Conservation (phyloP, 2,113 vertebrate species). For the Prochilodus magdalenae region DNA sequence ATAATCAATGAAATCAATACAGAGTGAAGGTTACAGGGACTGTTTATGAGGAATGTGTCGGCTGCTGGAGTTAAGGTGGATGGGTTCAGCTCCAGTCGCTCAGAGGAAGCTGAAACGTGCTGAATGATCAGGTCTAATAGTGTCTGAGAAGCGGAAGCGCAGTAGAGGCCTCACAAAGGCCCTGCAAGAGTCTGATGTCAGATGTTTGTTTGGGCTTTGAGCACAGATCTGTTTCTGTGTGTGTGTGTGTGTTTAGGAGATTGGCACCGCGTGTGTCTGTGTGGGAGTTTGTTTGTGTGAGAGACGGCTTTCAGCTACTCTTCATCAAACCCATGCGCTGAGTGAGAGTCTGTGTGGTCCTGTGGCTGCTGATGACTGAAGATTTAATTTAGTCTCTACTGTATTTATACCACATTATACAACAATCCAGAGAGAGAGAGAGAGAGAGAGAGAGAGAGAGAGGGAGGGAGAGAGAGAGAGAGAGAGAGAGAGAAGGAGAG, state of each 20-base stretch:
- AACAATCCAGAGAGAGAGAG: conserved; percentile 16
- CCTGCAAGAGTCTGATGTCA: conserved; percentile 64
- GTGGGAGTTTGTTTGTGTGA: conserved; percentile 29
- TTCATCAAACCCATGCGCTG: background rate
- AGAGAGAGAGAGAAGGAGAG: no score
- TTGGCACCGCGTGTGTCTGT: conserved; percentile 15
- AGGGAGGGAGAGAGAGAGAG: no score
- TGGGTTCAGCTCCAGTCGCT: no score
- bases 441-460: background rate
- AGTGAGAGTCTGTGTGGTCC: conserved; percentile 44
- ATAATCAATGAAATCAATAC: no score
- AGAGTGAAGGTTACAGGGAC: no score
- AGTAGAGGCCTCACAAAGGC: conserved; percentile 47
- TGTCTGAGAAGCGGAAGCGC: conserved; percentile 64
- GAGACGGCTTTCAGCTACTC: conserved; percentile 26
- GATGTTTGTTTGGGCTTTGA: conserved; percentile 59
- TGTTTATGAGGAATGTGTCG: conserved; percentile 10
- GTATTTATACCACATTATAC: conserved; percentile 31
- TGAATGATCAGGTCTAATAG: conserved; percentile 62
- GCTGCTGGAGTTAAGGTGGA: conserved; percentile 7
- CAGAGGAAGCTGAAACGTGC: background rate
- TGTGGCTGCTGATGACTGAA: conserved; percentile 22
- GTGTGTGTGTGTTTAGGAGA: background rate
- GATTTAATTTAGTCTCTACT: conserved; percentile 9
- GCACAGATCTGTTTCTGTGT: background rate